Base-by-base conservation (phyloP, 1,140 invertebrate genomes). In the Drosophila tropicalis region DNA sequence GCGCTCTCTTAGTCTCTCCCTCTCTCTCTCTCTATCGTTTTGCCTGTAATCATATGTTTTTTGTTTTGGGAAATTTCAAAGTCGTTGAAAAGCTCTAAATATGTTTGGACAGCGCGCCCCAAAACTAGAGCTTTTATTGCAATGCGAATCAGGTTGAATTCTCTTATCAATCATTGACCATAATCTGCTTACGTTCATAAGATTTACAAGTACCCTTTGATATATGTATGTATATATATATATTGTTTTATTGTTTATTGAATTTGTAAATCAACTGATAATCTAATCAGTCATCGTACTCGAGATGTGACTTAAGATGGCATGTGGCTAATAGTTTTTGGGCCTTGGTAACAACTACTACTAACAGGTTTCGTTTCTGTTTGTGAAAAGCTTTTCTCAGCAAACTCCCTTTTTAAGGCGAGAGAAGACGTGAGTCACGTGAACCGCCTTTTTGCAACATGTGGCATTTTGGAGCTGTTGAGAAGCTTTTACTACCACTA, bases 41-140 rank as follows among this genome's bases (percentile, higher is more conserved):
- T n/a, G 64, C 44, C 64, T 60, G 67, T 70, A 6, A 9, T 40
- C 84, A 84, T 72, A 60, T 89, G 85, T 89, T 87, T 72, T 87
- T 89, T 87, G 84, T 87, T 87, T 79, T 87, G 84, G 84, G 81
- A 89, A 89, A 89, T 87, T 86, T 83, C 17, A 60, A 69, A 47
- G 40, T 56, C 36, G 2, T 39, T 32, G 6, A 47, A 67, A 75
- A 78, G 72, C 72, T 74, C 54, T 67, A 17, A 66, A 58, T 55
- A 62, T 47, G 15, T 17, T 67, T 40, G 34, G 41, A 5, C 12
- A 12, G 5, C 54, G 62, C 36, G 22, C 36, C 36, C 36, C 9
- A 39, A 39, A 12, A 36, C 3, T 1, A 39, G 34, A 29, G 41
- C 34, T 72, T 58, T 15, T 36, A 10, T 58, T 5, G 44, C 44